Evolutionary conservation across 2,888 invertebrate species (phyloP).

Genomic region (Acanthacorydalis orientalis): DNA sequence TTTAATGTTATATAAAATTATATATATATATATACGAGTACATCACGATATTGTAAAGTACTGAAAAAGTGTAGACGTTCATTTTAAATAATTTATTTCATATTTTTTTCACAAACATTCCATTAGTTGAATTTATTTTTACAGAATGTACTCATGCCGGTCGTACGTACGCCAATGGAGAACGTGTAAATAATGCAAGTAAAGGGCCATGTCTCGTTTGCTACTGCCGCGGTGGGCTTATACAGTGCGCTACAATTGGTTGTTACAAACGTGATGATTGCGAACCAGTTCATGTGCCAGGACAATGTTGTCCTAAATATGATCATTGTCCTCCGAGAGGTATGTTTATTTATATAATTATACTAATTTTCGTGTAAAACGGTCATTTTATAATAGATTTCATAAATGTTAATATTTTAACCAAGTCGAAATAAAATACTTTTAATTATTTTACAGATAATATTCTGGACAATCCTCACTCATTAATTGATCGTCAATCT

Average conservation of each 20-base stretch:
- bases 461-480: too few species aligned
- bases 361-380: too few species aligned
- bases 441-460: too few species aligned
- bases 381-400: too few species aligned
- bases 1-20: too few species aligned
- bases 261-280: slow-evolving; percentile 65
- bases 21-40: not conserved
- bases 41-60: not conserved
- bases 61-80: too few species aligned
- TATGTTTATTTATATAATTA: slow-evolving; percentile 11
- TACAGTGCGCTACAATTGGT: slow-evolving; percentile 58
- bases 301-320: slow-evolving; percentile 66
- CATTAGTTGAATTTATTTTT: slow-evolving; percentile 15
- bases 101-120: slow-evolving; percentile 2
- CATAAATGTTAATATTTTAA: too few species aligned
- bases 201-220: slow-evolving; percentile 62
- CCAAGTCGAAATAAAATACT: too few species aligned
- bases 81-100: not conserved
- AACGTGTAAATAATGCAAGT: slow-evolving; percentile 48
- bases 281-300: slow-evolving; percentile 49
- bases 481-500: too few species aligned
- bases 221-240: slow-evolving; percentile 65
- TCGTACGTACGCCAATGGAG: slow-evolving; percentile 56
- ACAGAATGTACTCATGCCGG: slow-evolving; percentile 63
- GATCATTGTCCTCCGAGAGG: slow-evolving; percentile 63